Base-by-base conservation (phyloP, 2,113 vertebrate genomes). In the Fulmarus glacialis region DNA sequence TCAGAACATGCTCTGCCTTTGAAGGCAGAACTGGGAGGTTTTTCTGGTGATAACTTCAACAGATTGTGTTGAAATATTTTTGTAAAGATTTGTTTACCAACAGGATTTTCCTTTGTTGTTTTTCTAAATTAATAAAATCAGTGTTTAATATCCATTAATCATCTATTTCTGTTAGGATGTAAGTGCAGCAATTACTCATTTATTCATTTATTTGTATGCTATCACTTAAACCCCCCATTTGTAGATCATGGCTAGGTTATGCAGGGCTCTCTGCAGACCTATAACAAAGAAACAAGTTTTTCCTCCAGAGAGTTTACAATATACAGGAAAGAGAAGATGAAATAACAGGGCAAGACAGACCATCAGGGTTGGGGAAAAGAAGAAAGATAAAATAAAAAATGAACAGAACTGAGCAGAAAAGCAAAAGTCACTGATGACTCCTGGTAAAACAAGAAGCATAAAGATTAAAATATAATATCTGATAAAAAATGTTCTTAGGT, bases 221-320 rank as follows among this genome's bases (percentile, higher is more conserved):
- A 17, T 32, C 56, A 27, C 52, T 83, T 62, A 94, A 63, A 32
- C 4, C 8, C 15, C n/a, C 8, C 26, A 12, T 34, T 56, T 91
- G 64, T 64, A 52, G n/a, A 59, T 56, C 15, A n/a, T n/a, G 56
- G 47, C 30, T 73, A 19, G 16, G 38, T 87, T 91, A 53, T 48
- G 52, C 38, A 74, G 71, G 40, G 36, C 34, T 56, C 68, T 87
- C 47, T 84, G 56, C 63, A 95, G 81, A 64, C 64, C 77, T 92
- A 8, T 85, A 95, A 89, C 59, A 95, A 92, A 88, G 74, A 88
- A 93, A 70, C 43, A 59, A 71, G 23, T 27, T 59, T 89, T 93
- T 63, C 70, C 92, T 90, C 86, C 50, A 56, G 89, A 95, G 95
- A 82, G 56, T 95, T 87, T 95, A 47, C 68, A 89, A 68, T 67